These are phyloP conservation scores for Lacerta agilis DNA, from an alignment of 2,797 vertebrate genomes.

Conservation along the genomic window DNA sequence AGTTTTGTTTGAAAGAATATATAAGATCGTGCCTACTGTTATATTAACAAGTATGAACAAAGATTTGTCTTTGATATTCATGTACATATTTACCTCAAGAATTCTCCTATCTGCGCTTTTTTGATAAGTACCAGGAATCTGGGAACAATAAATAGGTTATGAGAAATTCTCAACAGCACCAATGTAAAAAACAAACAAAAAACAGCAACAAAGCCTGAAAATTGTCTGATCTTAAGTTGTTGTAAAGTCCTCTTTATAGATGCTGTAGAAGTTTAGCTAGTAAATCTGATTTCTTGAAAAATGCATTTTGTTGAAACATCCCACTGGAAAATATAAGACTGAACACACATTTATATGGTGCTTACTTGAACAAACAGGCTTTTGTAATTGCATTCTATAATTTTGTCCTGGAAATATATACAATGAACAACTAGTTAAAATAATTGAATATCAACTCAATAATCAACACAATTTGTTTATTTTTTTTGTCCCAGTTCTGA, in stretches of 20 bases:
- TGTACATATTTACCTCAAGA: slow-evolving; percentile 1
- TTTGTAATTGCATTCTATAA: slow-evolving; percentile 28
- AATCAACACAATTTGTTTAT: not conserved
- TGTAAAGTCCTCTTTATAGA: slow-evolving; percentile 1
- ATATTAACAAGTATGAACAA: not conserved
- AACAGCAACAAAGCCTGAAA: not conserved
- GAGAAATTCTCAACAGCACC: not conserved
- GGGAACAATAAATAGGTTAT: slow-evolving; percentile 7
- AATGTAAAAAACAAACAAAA: not conserved
- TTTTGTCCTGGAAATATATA: not conserved
- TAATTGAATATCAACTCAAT: not conserved
- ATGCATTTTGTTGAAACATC: not conserved
- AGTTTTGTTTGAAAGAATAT: not conserved
- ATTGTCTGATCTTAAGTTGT: not conserved
- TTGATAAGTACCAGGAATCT: not conserved
- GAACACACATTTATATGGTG: not conserved
- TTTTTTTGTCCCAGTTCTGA: slow-evolving; percentile 14
- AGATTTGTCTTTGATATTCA: slow-evolving; percentile 14
- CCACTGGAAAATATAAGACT: not conserved
- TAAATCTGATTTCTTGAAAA: slow-evolving; percentile 21
- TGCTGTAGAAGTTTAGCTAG: not conserved
- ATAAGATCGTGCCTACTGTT: not conserved
- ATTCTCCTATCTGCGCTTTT: not conserved
- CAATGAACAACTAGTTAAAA: not conserved
- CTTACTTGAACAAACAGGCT: not conserved